phyloP scores from a whole-genome alignment of 2,888 invertebrate species.

The Scrobipalpa atriplicella region DNA sequence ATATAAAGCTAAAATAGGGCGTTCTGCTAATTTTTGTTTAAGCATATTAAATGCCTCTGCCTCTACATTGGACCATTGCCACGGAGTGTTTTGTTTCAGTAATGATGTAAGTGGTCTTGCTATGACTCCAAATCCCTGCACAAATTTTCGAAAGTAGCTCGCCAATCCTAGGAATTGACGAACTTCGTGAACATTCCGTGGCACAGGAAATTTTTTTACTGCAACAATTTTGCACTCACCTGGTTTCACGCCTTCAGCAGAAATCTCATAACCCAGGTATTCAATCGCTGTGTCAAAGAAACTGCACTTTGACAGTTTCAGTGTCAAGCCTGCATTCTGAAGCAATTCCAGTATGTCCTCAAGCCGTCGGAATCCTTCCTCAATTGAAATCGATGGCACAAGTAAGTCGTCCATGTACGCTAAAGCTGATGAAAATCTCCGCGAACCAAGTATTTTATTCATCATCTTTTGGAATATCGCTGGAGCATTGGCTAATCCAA shows the following conservation, averaged over 20 bases:
- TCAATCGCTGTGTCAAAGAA: constrained; percentile 31
- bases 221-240: constrained; percentile 28
- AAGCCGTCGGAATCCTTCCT: constrained; percentile 4
- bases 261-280: constrained; percentile 32
- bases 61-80: constrained; percentile 26
- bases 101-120: constrained; percentile 24
- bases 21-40: constrained; percentile 10
- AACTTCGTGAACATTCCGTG: constrained; percentile 30
- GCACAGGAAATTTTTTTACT: constrained; percentile 30
- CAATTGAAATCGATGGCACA: constrained; percentile 8
- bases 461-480: constrained; percentile 39
- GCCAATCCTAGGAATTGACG: constrained; percentile 30
- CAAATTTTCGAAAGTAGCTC: constrained; percentile 28
- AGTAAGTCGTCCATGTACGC: constrained; percentile 20
- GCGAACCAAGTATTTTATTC: constrained; percentile 14
- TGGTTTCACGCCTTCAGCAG: constrained; percentile 27
- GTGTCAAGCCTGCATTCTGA: not conserved
- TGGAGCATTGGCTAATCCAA: constrained; percentile 44
- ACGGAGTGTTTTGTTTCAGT: constrained; percentile 22
- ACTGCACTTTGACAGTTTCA: constrained; percentile 32
- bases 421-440: constrained; percentile 7
- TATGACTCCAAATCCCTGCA: constrained; percentile 8
- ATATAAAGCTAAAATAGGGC: constrained; percentile 32
- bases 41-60: not conserved
- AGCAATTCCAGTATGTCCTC: constrained; percentile 8